Conservation (phyloP, 2,797 vertebrate species). For the Huso huso region DNA sequence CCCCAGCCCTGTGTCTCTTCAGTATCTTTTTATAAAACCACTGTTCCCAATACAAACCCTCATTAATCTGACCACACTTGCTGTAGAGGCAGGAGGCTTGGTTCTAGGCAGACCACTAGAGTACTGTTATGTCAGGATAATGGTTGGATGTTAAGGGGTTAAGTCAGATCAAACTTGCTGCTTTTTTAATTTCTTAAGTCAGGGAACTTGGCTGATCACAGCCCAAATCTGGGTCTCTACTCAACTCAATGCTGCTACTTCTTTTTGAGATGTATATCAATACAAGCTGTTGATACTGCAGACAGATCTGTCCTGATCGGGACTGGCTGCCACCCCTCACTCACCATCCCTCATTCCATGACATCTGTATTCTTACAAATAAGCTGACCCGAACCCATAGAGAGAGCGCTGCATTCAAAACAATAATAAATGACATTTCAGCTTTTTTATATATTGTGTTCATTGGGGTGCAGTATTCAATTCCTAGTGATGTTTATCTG, state of each 20-base stretch:
- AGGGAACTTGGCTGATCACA: constrained; percentile 55
- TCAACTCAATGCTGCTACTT: constrained; percentile 67
- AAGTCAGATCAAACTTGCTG: constrained; percentile 28
- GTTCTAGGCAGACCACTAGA: too few species aligned
- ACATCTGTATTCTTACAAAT: constrained; percentile 50
- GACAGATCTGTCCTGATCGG: constrained; percentile 34
- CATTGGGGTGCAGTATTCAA: too few species aligned
- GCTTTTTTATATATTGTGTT: too few species aligned
- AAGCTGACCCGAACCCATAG: constrained; percentile 51
- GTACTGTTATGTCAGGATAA: too few species aligned
- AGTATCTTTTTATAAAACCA: too few species aligned
- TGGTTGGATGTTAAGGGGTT: too few species aligned
- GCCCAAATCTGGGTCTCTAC: constrained; percentile 55
- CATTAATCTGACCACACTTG: too few species aligned
- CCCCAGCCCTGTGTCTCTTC: too few species aligned
- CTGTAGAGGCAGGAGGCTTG: too few species aligned
- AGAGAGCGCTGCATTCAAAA: constrained; percentile 13
- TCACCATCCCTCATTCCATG: constrained; percentile 63
- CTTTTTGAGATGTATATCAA: constrained; percentile 25
- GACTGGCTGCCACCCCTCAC: constrained; percentile 36
- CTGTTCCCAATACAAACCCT: too few species aligned
- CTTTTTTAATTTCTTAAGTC: constrained; percentile 36
- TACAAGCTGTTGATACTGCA: constrained; percentile 66
- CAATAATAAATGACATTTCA: too few species aligned
- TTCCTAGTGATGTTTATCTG: too few species aligned